phyloP scores from a whole-genome alignment of 2,888 invertebrate species.

The Dryocosmus kuriphilus region DNA sequence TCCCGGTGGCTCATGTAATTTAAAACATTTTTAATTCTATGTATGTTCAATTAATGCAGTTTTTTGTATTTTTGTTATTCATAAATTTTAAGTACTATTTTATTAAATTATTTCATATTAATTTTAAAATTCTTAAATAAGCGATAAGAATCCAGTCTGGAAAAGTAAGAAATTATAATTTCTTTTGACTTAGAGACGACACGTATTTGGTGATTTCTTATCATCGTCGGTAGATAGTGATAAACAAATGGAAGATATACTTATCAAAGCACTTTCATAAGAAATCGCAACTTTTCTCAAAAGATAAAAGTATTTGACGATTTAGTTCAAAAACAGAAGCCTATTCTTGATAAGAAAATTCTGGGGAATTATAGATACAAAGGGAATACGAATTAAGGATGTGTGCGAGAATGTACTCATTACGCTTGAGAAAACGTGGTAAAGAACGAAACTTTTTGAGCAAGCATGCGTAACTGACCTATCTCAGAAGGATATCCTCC shows the following conservation, averaged over 20 bases:
- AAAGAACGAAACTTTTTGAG: background rate
- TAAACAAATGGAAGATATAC: background rate
- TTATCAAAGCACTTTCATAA: background rate
- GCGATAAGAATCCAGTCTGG: no score
- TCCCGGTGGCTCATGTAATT: no score
- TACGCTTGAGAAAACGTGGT: conserved; percentile 1
- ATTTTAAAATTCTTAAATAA: background rate
- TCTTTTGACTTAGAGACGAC: background rate
- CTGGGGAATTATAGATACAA: background rate
- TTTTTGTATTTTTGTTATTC: no score
- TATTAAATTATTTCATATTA: background rate
- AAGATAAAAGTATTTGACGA: background rate
- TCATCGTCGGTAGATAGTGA: background rate
- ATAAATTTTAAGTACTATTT: no score
- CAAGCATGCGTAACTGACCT: background rate
- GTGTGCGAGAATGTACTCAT: background rate
- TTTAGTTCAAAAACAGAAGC: background rate
- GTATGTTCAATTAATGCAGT: no score
- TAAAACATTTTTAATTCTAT: no score
- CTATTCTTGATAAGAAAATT: background rate
- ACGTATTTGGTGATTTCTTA: background rate
- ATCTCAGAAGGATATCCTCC: conserved; percentile 8
- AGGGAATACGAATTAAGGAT: background rate
- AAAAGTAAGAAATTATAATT: background rate
- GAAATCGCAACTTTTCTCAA: background rate